A percentile compares a stretch with the other conserved stretches of the same genome.
phyloP scores from a whole-genome alignment of 2,797 vertebrate genomes.

The Odontamblyopus lacepedii region DNA sequence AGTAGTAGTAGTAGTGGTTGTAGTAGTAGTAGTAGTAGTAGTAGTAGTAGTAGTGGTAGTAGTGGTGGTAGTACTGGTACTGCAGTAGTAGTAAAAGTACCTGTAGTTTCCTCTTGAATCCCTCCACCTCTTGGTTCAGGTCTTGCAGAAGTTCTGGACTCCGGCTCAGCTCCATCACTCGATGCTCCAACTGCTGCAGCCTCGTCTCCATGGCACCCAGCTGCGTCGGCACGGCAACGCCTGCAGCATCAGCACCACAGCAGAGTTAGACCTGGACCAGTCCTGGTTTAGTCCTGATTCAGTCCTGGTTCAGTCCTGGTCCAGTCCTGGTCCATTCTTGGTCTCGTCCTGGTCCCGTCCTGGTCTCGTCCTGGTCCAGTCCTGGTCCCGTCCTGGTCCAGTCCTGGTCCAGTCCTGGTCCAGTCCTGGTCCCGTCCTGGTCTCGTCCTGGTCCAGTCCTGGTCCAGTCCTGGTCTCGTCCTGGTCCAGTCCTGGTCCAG shows the following conservation, averaged over 20 bases:
- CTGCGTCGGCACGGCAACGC: slow-evolving; percentile 26
- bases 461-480: neutral
- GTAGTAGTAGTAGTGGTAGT: no score
- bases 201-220: slow-evolving; percentile 59
- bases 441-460: neutral
- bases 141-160: slow-evolving; percentile 49
- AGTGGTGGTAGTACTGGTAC: no score
- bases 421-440: neutral
- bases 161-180: slow-evolving; percentile 28
- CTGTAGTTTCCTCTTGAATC: slow-evolving; percentile 70
- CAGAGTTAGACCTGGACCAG: no score
- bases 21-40: neutral
- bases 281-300: no score
- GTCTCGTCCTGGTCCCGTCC: neutral
- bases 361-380: neutral
- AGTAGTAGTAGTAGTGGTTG: no score
- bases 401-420: neutral
- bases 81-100: slow-evolving; percentile 26
- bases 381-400: neutral
- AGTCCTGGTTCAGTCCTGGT: neutral
- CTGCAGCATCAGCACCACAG: slow-evolving; percentile 19
- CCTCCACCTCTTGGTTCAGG: slow-evolving; percentile 64
- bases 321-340: neutral
- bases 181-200: slow-evolving; percentile 51
- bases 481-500: neutral